A percentile compares a stretch with the other conserved stretches of the same genome.
These are phyloP conservation scores for Laothoe populi DNA, from an alignment of 2,888 invertebrate genomes.

Conservation along the genomic window DNA sequence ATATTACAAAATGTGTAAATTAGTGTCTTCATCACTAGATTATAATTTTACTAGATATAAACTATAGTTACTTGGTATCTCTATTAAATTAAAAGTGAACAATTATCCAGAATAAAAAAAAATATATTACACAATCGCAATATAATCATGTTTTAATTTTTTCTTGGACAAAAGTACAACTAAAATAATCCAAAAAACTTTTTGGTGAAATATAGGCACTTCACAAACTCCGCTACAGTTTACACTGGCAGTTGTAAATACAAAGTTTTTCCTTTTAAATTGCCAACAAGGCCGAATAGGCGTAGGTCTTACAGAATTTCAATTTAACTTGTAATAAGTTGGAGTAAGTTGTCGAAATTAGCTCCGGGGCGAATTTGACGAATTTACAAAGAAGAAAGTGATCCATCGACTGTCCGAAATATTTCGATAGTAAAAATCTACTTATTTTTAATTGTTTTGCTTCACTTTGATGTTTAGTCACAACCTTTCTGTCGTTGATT, in stretches of 20 bases:
- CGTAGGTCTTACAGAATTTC: constrained; percentile 64
- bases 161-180: constrained; percentile 41
- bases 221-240: constrained; percentile 43
- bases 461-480: background rate
- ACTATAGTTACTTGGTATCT: too few species aligned
- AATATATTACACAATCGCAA: too few species aligned
- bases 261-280: constrained; percentile 48
- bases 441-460: too few species aligned
- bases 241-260: constrained; percentile 38
- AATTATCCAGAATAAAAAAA: constrained; percentile 27
- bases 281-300: constrained; percentile 47
- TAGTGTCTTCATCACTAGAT: too few species aligned
- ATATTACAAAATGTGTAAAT: too few species aligned
- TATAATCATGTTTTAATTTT: constrained; percentile 26
- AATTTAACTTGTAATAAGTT: constrained; percentile 79
- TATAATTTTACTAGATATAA: too few species aligned
- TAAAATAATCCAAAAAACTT: constrained; percentile 44
- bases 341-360: constrained; percentile 66
- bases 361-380: constrained; percentile 50
- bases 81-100: constrained; percentile 29
- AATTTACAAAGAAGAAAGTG: constrained; percentile 42
- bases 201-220: constrained; percentile 40
- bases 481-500: background rate
- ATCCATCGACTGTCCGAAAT: constrained; percentile 37
- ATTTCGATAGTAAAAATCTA: constrained; percentile 32